These are phyloP conservation scores for Drosophila parvula DNA, from an alignment of 1,140 invertebrate genomes.

Conservation along the genomic window DNA sequence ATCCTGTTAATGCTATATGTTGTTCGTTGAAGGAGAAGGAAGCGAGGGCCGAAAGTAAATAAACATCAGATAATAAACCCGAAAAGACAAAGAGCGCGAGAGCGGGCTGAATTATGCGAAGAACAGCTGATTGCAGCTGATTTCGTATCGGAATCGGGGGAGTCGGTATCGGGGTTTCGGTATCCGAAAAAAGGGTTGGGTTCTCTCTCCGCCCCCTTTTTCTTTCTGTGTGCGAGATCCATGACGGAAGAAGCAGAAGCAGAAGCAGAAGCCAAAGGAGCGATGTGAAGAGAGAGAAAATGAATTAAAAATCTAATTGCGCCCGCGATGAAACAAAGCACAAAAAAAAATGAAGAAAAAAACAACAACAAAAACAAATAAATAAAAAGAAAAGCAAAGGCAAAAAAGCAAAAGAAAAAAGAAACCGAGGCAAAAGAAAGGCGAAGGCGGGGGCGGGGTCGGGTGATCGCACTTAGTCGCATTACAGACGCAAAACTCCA, in stretches of 20 bases:
- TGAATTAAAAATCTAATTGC: constrained; percentile 82
- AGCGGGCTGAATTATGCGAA: constrained; percentile 10
- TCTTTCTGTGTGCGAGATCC: constrained; percentile 58
- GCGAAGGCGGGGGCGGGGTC: constrained; percentile 48
- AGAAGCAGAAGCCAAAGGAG: constrained; percentile 50
- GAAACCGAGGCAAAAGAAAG: constrained; percentile 31
- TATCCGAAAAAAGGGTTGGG: constrained; percentile 31
- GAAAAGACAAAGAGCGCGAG: constrained; percentile 37
- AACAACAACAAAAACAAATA: constrained; percentile 41
- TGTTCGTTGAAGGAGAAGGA: constrained; percentile 42
- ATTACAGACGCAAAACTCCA: constrained; percentile 77
- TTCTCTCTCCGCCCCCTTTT: constrained; percentile 6
- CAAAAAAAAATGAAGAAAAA: constrained; percentile 46
- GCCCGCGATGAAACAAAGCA: constrained; percentile 77
- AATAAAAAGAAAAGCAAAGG: constrained; percentile 41
- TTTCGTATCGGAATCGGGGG: constrained; percentile 42
- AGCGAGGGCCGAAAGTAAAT: constrained; percentile 65
- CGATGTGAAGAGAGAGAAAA: constrained; percentile 55
- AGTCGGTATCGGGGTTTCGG: constrained; percentile 11
- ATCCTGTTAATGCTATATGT: constrained; percentile 59
- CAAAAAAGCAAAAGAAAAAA: constrained; percentile 12
- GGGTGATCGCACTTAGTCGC: constrained; percentile 74
- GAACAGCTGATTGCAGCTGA: constrained; percentile 81
- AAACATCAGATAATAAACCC: constrained; percentile 58
- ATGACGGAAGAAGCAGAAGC: constrained; percentile 70